Evolutionary conservation across 2,113 vertebrate genomes (phyloP).

Genomic region (Megaceryle torquata): DNA sequence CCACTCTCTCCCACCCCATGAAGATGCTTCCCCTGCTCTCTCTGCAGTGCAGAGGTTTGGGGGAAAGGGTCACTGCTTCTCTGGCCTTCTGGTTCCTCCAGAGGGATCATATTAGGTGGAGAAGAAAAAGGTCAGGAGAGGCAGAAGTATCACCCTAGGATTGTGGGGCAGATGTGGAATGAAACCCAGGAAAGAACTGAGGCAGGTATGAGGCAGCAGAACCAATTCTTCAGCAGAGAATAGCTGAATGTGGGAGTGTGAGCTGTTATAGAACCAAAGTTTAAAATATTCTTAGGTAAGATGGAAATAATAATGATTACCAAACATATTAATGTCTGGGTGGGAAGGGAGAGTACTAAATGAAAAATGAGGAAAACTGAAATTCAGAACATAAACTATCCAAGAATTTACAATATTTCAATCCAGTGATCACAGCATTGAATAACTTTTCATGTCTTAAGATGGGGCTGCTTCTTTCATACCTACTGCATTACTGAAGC

Average conservation of each 20-base stretch:
- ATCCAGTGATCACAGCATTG: neutral
- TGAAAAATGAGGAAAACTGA: neutral
- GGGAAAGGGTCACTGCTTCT: neutral
- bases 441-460: neutral
- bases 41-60: neutral
- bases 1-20: neutral
- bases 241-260: neutral
- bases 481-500: neutral
- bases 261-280: neutral
- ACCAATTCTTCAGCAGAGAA: neutral
- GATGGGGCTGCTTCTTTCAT: neutral
- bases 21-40: neutral
- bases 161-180: neutral
- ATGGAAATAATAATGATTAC: neutral
- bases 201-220: neutral
- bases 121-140: neutral
- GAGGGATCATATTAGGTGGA: neutral
- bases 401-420: neutral
- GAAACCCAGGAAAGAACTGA: neutral
- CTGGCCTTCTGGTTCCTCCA: neutral
- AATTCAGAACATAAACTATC: neutral
- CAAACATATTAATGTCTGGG: neutral
- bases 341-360: neutral
- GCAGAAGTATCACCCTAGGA: accelerated
- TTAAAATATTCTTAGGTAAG: neutral